These are phyloP conservation scores for Tetranychus urticae DNA, from an alignment of 1,140 invertebrate genomes.

Conservation along the genomic window DNA sequence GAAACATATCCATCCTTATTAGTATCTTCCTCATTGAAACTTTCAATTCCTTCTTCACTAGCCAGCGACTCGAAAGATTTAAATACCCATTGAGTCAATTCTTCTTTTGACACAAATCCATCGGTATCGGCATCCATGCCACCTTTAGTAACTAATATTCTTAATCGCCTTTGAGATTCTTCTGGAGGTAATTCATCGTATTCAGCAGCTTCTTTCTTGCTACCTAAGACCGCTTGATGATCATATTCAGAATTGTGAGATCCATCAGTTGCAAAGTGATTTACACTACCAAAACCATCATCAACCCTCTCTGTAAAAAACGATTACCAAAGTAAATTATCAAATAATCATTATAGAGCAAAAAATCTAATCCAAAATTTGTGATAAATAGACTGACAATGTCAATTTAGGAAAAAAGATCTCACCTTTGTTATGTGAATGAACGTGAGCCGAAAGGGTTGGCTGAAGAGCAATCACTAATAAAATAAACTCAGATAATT, in stretches of 20 bases:
- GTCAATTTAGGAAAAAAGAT: no score
- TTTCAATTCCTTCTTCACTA: conserved; percentile 60
- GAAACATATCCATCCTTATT: conserved; percentile 13
- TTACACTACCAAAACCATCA: background rate
- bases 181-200: conserved; percentile 63
- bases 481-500: no score
- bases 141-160: conserved; percentile 41
- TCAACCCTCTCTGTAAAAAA: background rate
- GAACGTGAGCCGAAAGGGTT: no score
- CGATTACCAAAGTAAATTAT: no score
- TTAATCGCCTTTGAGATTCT: conserved; percentile 57
- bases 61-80: conserved; percentile 75
- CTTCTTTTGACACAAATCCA: conserved; percentile 49
- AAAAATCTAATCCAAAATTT: no score
- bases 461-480: no score
- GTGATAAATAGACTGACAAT: no score
- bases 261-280: background rate
- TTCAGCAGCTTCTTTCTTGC: conserved; percentile 70
- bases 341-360: no score
- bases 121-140: conserved; percentile 58
- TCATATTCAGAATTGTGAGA: conserved; percentile 3
- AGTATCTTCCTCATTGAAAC: conserved; percentile 58
- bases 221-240: conserved; percentile 32
- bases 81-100: conserved; percentile 75
- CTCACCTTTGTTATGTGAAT: no score